Percentiles rank a stretch among this genome's conserved stretches.
Conservation (phyloP, 1,140 invertebrate species). For the Lithobius niger region DNA sequence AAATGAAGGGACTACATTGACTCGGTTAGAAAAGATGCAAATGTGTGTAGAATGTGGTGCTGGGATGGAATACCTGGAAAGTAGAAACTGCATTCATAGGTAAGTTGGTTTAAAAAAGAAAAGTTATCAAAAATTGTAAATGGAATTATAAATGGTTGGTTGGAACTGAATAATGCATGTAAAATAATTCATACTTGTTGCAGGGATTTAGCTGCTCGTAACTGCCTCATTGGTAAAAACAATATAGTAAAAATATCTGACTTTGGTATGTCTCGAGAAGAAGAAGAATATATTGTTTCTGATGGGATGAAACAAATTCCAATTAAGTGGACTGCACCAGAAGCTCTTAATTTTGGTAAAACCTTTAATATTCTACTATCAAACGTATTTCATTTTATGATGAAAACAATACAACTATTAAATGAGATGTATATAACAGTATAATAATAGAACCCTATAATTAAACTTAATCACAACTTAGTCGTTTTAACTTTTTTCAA, state of each 20-base stretch:
- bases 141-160: too few species aligned
- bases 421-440: too few species aligned
- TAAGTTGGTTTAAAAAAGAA: too few species aligned
- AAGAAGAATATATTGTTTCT: constrained; percentile 92
- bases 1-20: constrained; percentile 52
- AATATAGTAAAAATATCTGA: constrained; percentile 92
- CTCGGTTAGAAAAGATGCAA: constrained; percentile 56
- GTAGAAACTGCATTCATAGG: constrained; percentile 87
- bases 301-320: constrained; percentile 97
- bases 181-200: constrained; percentile 8
- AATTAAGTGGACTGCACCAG: constrained; percentile 95
- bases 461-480: too few species aligned
- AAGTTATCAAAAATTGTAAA: too few species aligned
- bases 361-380: constrained; percentile 11
- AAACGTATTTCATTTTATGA: too few species aligned
- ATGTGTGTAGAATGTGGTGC: constrained; percentile 90
- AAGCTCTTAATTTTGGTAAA: constrained; percentile 87
- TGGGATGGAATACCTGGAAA: constrained; percentile 92
- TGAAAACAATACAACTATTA: not conserved
- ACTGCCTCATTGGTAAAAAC: constrained; percentile 76
- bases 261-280: constrained; percentile 95
- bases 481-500: too few species aligned
- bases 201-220: constrained; percentile 83
- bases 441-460: too few species aligned
- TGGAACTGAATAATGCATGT: too few species aligned